Percentiles rank a stretch among this genome's conserved stretches.
These are phyloP conservation scores for Eupithecia exiguata DNA, from an alignment of 2,888 invertebrate genomes.

Conservation along the genomic window DNA sequence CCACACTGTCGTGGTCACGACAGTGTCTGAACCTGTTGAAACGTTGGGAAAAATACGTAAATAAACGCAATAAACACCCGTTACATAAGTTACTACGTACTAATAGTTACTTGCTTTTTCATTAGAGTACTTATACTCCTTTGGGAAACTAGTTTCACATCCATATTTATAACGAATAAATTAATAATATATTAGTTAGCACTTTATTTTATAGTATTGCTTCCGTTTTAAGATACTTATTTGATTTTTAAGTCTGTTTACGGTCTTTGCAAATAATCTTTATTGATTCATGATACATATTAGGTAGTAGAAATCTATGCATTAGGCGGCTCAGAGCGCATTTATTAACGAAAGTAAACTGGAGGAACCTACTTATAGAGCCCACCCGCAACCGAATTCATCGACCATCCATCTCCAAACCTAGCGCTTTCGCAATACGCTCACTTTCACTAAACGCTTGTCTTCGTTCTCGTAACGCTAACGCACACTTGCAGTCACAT, in stretches of 20 bases:
- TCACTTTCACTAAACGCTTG: conserved; percentile 13
- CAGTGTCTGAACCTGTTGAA: too few relatives aligned
- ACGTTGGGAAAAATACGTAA: too few relatives aligned
- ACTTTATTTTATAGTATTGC: not conserved
- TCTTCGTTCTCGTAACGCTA: conserved; percentile 9
- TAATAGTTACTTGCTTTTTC: too few relatives aligned
- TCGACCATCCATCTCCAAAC: not conserved
- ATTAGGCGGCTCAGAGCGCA: not conserved
- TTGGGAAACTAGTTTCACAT: not conserved
- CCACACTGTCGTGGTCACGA: too few relatives aligned
- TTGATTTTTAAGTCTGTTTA: not conserved
- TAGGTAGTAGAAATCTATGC: not conserved
- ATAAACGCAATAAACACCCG: too few relatives aligned
- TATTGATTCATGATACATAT: not conserved
- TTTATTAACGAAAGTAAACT: not conserved
- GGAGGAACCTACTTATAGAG: not conserved
- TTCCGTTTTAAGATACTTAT: not conserved
- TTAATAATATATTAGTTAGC: not conserved
- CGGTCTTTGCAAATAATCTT: too few relatives aligned
- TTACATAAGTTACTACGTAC: too few relatives aligned
- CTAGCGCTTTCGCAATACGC: conserved; percentile 29
- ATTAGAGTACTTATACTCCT: too few relatives aligned
- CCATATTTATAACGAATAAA: not conserved
- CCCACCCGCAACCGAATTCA: not conserved
- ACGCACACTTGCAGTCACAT: conserved; percentile 10